Percentiles rank a stretch among this genome's conserved stretches.
These are phyloP conservation scores for Dorcus hopei DNA, from an alignment of 2,888 invertebrate genomes.

Conservation along the genomic window DNA sequence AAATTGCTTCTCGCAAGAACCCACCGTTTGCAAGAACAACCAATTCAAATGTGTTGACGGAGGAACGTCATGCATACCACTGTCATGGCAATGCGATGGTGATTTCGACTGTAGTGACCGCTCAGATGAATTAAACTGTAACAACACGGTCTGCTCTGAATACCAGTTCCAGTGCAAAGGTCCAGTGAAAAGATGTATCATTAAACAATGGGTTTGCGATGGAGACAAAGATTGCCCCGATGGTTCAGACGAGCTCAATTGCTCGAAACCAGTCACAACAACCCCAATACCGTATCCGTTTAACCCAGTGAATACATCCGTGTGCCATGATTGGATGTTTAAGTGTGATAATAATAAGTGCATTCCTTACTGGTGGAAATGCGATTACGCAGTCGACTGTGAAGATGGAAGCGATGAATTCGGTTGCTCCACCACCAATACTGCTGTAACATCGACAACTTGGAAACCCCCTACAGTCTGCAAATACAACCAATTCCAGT, in stretches of 20 bases:
- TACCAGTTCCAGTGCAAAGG: conserved; percentile 67
- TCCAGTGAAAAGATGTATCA: conserved; percentile 60
- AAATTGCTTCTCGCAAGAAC: conserved; percentile 52
- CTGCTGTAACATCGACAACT: conserved; percentile 23
- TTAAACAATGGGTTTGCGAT: conserved; percentile 77
- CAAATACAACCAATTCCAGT: conserved; percentile 57
- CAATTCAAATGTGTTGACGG: conserved; percentile 59
- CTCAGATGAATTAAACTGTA: conserved; percentile 73
- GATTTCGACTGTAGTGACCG: conserved; percentile 72
- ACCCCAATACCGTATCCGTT: conserved; percentile 35
- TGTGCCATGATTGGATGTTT: conserved; percentile 77
- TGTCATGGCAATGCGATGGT: conserved; percentile 77
- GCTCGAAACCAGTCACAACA: conserved; percentile 46
- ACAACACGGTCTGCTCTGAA: conserved; percentile 63
- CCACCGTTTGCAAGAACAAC: conserved; percentile 44
- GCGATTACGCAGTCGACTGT: conserved; percentile 74
- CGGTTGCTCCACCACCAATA: conserved; percentile 41
- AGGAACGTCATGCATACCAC: conserved; percentile 64
- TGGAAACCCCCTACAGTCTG: conserved; percentile 44
- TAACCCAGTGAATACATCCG: conserved; percentile 34
- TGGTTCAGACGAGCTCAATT: conserved; percentile 69
- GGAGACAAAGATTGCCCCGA: conserved; percentile 73
- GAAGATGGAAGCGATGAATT: conserved; percentile 72
- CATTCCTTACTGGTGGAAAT: conserved; percentile 78
- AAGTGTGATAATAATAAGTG: conserved; percentile 68